Conservation (phyloP, 2,888 invertebrate genomes). For the Amphipyra berbera region DNA sequence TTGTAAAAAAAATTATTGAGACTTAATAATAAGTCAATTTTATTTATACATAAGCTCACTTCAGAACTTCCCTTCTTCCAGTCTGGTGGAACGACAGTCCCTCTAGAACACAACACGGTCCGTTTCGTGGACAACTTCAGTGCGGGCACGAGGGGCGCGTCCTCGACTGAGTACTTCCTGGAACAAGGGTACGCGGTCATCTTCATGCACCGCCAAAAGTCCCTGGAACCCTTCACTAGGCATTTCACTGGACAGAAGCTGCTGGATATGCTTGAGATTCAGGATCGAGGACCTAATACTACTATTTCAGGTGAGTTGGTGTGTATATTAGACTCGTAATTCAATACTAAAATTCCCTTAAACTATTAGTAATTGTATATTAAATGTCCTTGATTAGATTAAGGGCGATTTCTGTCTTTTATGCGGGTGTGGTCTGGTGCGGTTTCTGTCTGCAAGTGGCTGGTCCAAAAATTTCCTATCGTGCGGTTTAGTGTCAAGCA, state of each 20-base stretch:
- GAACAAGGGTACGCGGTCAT: slow-evolving; percentile 96
- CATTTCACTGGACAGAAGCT: slow-evolving; percentile 95
- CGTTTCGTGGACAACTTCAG: slow-evolving; percentile 99
- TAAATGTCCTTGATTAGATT: no score
- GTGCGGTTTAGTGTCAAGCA: no score
- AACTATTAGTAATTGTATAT: no score
- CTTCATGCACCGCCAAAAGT: slow-evolving; percentile 97
- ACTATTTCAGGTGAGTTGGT: slow-evolving; percentile 90
- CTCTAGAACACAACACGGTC: slow-evolving; percentile 98
- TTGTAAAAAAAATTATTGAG: no score
- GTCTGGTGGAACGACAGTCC: slow-evolving; percentile 99
- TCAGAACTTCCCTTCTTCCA: slow-evolving; percentile 73
- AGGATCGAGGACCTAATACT: slow-evolving; percentile 91
- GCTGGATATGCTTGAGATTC: slow-evolving; percentile 93
- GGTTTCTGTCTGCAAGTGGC: no score
- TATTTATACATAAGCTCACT: neutral
- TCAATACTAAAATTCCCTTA: no score
- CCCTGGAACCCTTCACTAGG: slow-evolving; percentile 97
- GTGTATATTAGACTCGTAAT: neutral
- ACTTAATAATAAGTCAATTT: no score
- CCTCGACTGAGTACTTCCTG: slow-evolving; percentile 98
- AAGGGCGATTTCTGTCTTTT: no score
- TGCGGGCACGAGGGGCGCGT: slow-evolving; percentile 98
- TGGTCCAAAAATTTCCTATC: no score
- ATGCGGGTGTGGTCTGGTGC: no score